Conservation (phyloP, 2,797 vertebrate species). For the Balearica regulorum region DNA sequence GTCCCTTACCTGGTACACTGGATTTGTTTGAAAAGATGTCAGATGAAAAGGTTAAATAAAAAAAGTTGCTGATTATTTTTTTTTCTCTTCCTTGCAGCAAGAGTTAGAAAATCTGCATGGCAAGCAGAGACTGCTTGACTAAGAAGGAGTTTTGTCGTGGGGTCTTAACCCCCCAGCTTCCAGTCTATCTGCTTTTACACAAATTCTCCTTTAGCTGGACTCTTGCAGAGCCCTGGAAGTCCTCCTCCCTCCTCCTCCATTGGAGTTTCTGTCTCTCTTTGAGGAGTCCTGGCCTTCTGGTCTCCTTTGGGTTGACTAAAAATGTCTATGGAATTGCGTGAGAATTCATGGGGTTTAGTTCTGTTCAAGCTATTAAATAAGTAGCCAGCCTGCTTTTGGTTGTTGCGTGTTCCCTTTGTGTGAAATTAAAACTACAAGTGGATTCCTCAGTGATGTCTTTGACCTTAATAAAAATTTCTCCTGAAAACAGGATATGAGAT, state of each 20-base stretch:
- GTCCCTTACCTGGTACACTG: not conserved
- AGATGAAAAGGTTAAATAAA: not conserved
- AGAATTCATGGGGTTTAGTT: not conserved
- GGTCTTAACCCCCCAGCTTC: not conserved
- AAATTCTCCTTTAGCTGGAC: not conserved
- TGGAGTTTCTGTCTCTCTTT: not conserved
- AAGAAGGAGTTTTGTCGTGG: not conserved
- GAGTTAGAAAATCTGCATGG: not conserved
- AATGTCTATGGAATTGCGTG: not conserved
- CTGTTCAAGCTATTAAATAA: not conserved
- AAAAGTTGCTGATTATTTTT: not conserved
- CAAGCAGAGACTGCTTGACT: not conserved
- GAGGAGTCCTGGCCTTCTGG: not conserved
- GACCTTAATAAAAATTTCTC: not conserved
- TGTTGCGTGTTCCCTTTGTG: not conserved
- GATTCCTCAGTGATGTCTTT: not conserved
- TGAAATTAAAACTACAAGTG: not conserved
- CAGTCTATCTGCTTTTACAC: not conserved
- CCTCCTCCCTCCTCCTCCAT: not conserved
- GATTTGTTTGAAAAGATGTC: not conserved
- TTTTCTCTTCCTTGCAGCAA: not conserved
- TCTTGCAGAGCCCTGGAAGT: not conserved
- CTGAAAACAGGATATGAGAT: not conserved
- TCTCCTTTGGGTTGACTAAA: not conserved
- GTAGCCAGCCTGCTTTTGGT: not conserved